phyloP scores from a whole-genome alignment of 2,113 vertebrate genomes.

The Coptodon rendalli region DNA sequence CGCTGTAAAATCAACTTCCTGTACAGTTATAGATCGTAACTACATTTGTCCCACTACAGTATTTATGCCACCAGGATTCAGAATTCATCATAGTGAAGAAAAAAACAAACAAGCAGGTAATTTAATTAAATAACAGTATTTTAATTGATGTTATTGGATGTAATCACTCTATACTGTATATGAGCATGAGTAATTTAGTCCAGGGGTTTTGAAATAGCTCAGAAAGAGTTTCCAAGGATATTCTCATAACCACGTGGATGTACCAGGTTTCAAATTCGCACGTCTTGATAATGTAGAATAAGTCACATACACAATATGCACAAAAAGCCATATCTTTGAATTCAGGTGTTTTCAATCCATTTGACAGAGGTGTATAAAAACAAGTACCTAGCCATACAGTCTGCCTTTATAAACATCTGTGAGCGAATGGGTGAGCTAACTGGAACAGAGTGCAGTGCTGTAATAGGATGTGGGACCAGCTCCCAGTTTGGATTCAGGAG shows the following conservation, averaged over 20 bases:
- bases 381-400: neutral
- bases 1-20: neutral
- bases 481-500: neutral
- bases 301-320: neutral
- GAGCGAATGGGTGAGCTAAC: neutral
- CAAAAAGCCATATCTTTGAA: neutral
- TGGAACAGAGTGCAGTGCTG: neutral
- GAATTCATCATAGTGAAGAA: neutral
- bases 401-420: neutral
- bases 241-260: neutral
- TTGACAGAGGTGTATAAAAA: neutral
- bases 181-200: neutral
- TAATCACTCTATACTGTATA: neutral
- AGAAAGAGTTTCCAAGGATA: neutral
- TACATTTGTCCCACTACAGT: neutral
- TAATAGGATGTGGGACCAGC: neutral
- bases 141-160: neutral
- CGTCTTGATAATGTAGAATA: neutral
- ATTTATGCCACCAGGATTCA: neutral
- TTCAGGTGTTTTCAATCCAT: neutral
- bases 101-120: neutral
- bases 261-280: neutral
- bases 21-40: neutral
- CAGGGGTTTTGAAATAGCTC: neutral
- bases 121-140: neutral